Evolutionary conservation across 1,140 invertebrate genomes (phyloP), one percentile per base, ranked within the genome.

Genomic region (Dicyema japonicum): DNA sequence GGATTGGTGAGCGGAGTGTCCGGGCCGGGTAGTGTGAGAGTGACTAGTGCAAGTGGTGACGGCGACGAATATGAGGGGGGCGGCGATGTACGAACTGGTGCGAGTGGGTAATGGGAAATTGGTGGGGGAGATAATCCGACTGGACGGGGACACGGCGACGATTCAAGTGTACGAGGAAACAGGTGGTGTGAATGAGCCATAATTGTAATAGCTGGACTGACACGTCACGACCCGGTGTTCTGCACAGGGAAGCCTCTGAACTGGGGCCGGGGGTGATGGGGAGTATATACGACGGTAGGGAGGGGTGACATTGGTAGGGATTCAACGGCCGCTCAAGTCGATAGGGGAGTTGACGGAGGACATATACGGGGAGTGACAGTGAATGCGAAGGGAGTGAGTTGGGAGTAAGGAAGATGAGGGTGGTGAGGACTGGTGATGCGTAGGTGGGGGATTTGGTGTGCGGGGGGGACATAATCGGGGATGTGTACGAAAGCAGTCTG

Each of bases 131-230:
- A 97, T 97, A 49, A 97, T 97, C 58, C 66, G 85, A 51, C 60
- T 97, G 29, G 85, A 97, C 58, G 80, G 80, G 30, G 85, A 94
- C 49, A 78, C 85, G 67, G 88, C 88, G 24, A 97, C 88, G 32
- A 94, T 97, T 50, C 80, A 90, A 62, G 80, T 92, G 30, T 97
- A 97, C 43, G 88, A 97, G 57, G 88, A 97, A 52, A 97, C 88
- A 24, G 92, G 58, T 37, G 24, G n/a, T n/a, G n/a, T n/a, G n/a
- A n/a, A n/a, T n/a, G n/a, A n/a, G n/a, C n/a, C n/a, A 36, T 33
- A 24, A 15, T 18, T 11, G 22, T 29, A 31, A 30, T 24, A 60
- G 59, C 82, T 27, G 85, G 85, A 44, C 82, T 97, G 3, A 94
- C 88, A 18, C 85, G 97, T 5, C 88, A 88, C 18, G 88, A 97